Evolutionary conservation across 2,113 vertebrate genomes (phyloP), one percentile per base, ranked within the genome.

Genomic region (Xiphias gladius): DNA sequence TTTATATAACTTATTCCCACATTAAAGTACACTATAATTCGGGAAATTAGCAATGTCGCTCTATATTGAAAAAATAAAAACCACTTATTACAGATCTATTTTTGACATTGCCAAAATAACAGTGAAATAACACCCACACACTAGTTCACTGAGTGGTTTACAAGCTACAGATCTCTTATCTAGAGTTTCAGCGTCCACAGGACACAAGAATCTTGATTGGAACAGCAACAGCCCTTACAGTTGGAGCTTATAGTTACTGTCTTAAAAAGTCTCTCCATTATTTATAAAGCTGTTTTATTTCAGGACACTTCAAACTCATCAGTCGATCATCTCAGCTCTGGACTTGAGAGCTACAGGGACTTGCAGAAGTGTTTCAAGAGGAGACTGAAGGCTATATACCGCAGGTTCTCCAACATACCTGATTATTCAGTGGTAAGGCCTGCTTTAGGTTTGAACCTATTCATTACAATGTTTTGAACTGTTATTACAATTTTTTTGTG

Each of bases 331-430:
- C 85, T 90, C 91, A 94, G 89, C 57, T 67, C 76, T 20, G 87
- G 86, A 83, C 90, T 92, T 59, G 82, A 93, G 85, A 92, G 86
- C 13, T 96, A 96, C 76, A 92, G 86, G 85, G 89, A 93, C 79
- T 84, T 95, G 2, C 95, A 96, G 92, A 82, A 90, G 75, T 94
- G 83, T 90, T 96, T 98, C 85, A 94, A 89, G 84, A 95, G 81
- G 90, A 96, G 90, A 92, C 91, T 93, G 82, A 95, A 92, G 93
- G 89, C 92, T 63, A 63, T 90, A 30, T 94, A 96, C 74, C 57
- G 73, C n/a, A 93, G 84, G 70, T 95, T 95, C 86, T 80, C 85
- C 0, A 66, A 86, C 61, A 75, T 20, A 71, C 83, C 78, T 0
- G 89, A 88, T 83, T 91, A 91, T 66, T 93, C 94, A 41, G 91